phyloP scores from a whole-genome alignment of 2,888 invertebrate species.

The Dermolepida albohirtum region DNA sequence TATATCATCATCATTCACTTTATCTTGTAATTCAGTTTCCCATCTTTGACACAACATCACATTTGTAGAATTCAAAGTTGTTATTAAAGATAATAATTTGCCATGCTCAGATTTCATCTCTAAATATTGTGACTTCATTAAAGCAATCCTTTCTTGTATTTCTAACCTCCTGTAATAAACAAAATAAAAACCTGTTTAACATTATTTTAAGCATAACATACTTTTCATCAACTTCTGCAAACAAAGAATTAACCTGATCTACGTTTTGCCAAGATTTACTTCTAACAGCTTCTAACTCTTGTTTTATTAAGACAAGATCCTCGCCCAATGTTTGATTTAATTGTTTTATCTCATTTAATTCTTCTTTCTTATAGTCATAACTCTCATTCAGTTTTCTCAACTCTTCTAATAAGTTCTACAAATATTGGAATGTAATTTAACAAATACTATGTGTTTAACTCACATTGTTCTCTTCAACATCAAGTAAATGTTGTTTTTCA shows the following conservation, averaged over 20 bases:
- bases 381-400: slow-evolving; percentile 34
- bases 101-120: slow-evolving; percentile 53
- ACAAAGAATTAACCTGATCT: slow-evolving; percentile 59
- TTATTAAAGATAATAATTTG: slow-evolving; percentile 47
- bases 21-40: slow-evolving; percentile 50
- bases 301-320: slow-evolving; percentile 52
- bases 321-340: slow-evolving; percentile 55
- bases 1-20: slow-evolving; percentile 47
- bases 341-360: slow-evolving; percentile 52
- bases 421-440: slow-evolving; percentile 14
- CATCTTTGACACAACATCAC: slow-evolving; percentile 48
- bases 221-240: slow-evolving; percentile 61
- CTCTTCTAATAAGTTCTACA: slow-evolving; percentile 35
- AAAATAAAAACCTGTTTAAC: no score
- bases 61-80: slow-evolving; percentile 52
- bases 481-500: slow-evolving; percentile 45
- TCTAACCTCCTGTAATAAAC: slow-evolving; percentile 54
- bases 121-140: slow-evolving; percentile 54
- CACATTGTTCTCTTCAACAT: slow-evolving; percentile 23
- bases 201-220: no score
- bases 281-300: slow-evolving; percentile 55
- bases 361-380: slow-evolving; percentile 50
- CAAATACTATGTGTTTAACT: no score
- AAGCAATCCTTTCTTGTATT: slow-evolving; percentile 55
- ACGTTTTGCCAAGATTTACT: slow-evolving; percentile 54